Base-by-base conservation (phyloP, 2,797 vertebrate species). In the Mus spretus region DNA sequence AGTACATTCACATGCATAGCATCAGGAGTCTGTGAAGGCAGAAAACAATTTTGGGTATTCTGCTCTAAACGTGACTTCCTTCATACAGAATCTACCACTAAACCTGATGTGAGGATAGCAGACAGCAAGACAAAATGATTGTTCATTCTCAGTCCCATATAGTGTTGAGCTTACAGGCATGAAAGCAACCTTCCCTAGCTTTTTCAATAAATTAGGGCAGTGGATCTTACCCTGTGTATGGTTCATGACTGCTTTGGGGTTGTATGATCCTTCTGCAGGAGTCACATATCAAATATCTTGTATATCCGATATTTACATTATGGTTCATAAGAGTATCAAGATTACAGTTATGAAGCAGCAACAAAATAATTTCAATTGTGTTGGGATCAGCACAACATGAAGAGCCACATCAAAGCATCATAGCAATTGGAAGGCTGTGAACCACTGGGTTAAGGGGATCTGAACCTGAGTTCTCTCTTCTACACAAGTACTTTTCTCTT, bases 1-100 rank as follows among this genome's bases (percentile, higher is more conserved):
- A 34, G 31, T 34, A 17, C 17, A 70, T n/a, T 34, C 34, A n/a
- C 17, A 70, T 2, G 1, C 1, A 19, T 19, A 2, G 7, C 1
- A 37, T 20, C 7, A 8, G 67, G 67, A 72, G n/a, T 19, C 37
- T 72, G 17, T 72, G n/a, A 74, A 57, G 10, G 10, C 67, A 87
- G 14, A 40, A 37, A 55, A 15, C 7, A 37, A 31, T 57, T 12
- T 24, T 7, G 20, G 15, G 24, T 74, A 3, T 40, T 53, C 50
- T 74, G 22, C 10, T 57, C 34, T 87, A 40, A 50, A n/a, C 8
- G 72, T 19, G 50, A 28, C 17, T 67, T 67, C 28, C 28, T 85
- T 55, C 22, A 37, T 40, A 72, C 47, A 74, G 47, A 72, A 55
- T 28, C 67, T 55, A 20, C 15, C 44, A 70, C 34, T 74, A 50